These are phyloP conservation scores for Macrobrachium nipponense DNA, from an alignment of 1,140 invertebrate genomes.

Conservation along the genomic window DNA sequence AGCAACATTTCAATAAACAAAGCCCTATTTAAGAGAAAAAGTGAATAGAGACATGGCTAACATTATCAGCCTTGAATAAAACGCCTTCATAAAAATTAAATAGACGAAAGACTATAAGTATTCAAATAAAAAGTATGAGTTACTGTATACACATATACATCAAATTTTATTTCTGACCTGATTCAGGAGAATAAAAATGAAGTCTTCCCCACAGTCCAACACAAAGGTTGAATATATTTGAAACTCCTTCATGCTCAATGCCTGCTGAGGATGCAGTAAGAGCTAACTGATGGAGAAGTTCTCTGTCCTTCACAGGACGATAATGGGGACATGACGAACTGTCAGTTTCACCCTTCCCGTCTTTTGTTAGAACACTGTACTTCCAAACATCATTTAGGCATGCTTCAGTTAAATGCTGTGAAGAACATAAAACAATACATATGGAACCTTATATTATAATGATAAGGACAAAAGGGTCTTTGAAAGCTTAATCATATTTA, in stretches of 20 bases:
- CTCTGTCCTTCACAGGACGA: conserved; percentile 31
- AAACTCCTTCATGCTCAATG: conserved; percentile 64
- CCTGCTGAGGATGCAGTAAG: conserved; percentile 20
- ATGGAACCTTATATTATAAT: background rate
- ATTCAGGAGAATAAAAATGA: conserved; percentile 55
- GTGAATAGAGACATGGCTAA: no score
- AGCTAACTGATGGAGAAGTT: conserved; percentile 52
- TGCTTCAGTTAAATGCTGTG: conserved; percentile 34
- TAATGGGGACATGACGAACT: conserved; percentile 32
- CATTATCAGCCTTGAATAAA: no score
- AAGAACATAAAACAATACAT: background rate
- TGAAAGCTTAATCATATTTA: no score
- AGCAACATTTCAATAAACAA: no score
- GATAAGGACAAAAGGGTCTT: background rate
- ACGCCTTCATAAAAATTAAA: no score
- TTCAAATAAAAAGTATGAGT: background rate
- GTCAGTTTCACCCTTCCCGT: conserved; percentile 62
- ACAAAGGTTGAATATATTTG: conserved; percentile 81
- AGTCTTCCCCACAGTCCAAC: conserved; percentile 86
- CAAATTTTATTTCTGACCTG: conserved; percentile 17
- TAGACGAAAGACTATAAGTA: background rate
- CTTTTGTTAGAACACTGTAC: conserved; percentile 68
- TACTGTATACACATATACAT: background rate
- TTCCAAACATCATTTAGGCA: conserved; percentile 65
- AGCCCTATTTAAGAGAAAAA: no score